Percentiles rank a stretch among this genome's conserved stretches.
phyloP scores from a whole-genome alignment of 2,113 vertebrate genomes.

The Scopus umbretta region DNA sequence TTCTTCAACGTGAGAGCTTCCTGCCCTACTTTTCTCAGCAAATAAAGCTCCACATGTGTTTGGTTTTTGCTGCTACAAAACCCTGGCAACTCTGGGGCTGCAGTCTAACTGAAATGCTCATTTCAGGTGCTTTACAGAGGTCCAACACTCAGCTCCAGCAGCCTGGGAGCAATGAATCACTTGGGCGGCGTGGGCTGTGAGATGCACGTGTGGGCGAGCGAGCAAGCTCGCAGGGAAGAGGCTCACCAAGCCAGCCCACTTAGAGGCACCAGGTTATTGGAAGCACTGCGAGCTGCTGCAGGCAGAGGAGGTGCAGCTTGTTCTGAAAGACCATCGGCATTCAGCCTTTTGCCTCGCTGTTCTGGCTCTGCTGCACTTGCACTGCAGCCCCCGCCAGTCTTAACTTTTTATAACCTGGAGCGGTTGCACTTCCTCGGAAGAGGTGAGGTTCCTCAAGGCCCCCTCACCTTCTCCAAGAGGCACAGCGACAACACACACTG shows the following conservation, averaged over 20 bases:
- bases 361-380: background rate
- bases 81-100: background rate
- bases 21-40: constrained; percentile 12
- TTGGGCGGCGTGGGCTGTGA: background rate
- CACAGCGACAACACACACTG: fast-evolving
- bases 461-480: background rate
- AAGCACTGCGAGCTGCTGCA: background rate
- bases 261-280: fast-evolving
- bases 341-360: background rate
- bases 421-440: background rate
- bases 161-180: background rate
- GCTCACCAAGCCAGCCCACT: background rate
- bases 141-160: background rate
- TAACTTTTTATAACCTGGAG: background rate
- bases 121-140: background rate
- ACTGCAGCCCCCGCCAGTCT: background rate
- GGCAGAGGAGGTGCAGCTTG: background rate
- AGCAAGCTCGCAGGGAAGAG: background rate
- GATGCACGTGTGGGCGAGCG: fast-evolving
- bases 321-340: background rate
- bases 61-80: background rate
- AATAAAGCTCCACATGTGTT: background rate
- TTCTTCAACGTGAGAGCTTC: background rate
- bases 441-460: background rate
- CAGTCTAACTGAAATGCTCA: background rate